Evolutionary conservation across 2,888 invertebrate genomes (phyloP).

Genomic region (Cremastobaeus sp.): DNA sequence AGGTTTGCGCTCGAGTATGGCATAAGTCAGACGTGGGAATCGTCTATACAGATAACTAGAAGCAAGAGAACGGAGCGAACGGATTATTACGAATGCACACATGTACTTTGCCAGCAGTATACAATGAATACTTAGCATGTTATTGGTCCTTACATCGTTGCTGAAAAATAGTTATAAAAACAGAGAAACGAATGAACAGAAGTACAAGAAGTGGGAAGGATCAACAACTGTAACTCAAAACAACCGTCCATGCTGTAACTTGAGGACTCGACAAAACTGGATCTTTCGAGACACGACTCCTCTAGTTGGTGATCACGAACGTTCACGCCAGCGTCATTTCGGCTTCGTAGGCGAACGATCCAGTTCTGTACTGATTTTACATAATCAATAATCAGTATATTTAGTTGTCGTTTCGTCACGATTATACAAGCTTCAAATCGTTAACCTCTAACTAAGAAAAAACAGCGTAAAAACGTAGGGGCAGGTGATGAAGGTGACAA

Average conservation of each 20-base stretch:
- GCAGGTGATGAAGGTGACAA: not conserved
- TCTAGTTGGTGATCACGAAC: not conserved
- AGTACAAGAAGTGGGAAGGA: conserved; percentile 2
- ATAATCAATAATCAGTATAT: conserved; percentile 9
- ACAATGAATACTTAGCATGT: conserved; percentile 47
- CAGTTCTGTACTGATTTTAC: conserved; percentile 32
- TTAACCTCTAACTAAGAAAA: conserved; percentile 10
- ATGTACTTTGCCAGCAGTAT: conserved; percentile 47
- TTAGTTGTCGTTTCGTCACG: conserved; percentile 11
- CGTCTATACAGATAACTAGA: conserved; percentile 64
- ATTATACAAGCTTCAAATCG: conserved; percentile 25
- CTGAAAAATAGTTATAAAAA: conserved; percentile 36
- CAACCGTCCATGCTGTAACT: conserved; percentile 35
- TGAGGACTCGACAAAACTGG: conserved; percentile 29
- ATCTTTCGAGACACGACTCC: not conserved
- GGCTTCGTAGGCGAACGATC: conserved; percentile 9
- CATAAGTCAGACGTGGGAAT: conserved; percentile 66
- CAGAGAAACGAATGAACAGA: conserved; percentile 15
- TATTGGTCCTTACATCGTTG: conserved; percentile 36
- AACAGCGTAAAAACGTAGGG: not conserved
- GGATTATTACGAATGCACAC: conserved; percentile 51
- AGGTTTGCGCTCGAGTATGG: conserved; percentile 32
- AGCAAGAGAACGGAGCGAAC: conserved; percentile 66
- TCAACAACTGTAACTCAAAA: conserved; percentile 25
- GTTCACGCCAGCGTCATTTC: not conserved